Base-by-base conservation (phyloP, 1,140 invertebrate genomes). In the Dendrolimus punctatus region DNA sequence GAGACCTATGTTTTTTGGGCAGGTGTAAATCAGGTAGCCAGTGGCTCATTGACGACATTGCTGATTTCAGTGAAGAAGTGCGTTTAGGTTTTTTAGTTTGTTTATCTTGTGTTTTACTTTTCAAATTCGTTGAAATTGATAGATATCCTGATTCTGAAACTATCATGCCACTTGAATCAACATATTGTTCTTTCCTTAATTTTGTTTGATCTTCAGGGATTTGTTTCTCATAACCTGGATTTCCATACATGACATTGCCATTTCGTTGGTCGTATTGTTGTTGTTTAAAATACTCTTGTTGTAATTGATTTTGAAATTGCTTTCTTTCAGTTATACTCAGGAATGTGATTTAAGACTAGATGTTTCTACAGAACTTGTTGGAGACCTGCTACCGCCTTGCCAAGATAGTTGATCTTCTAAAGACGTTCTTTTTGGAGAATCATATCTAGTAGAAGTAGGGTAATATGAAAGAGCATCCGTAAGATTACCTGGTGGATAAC, bases 101-200 rank as follows among this genome's bases (percentile, higher is more conserved):
- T 76, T 92, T 91, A 61, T 90, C 90, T 68, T 91, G 89, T 9
- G 68, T 46, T 64, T 88, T 85, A 54, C 73, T 64, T 76, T 91
- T 93, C 23, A 92, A 87, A 70, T 93, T 91, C 10, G 90, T 87
- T 4, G 92, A 89, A 60, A 95, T 94, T 23, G 92, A 93, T 49
- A 95, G 90, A 69, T 95, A 95, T n/a, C 94, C 94, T 5, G 93
- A 93, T 69, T 94, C 92, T 0, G 93, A 93, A n/a, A 95, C 93
- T 56, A 94, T 91, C 5, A 94, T 89, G 49, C 89, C 90, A 55
- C 89, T 90, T 4, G 89, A 78, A 64, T 87, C 88, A 63, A 89
- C 61, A 64, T 80, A 79, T 60, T 83, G 74, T 44, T 82, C 78
- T 70, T 82, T 80, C 66, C 74, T 76, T 46, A 70, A 61, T 64